phyloP scores from a whole-genome alignment of 2,113 vertebrate species.

The Cephalopterus ornatus region DNA sequence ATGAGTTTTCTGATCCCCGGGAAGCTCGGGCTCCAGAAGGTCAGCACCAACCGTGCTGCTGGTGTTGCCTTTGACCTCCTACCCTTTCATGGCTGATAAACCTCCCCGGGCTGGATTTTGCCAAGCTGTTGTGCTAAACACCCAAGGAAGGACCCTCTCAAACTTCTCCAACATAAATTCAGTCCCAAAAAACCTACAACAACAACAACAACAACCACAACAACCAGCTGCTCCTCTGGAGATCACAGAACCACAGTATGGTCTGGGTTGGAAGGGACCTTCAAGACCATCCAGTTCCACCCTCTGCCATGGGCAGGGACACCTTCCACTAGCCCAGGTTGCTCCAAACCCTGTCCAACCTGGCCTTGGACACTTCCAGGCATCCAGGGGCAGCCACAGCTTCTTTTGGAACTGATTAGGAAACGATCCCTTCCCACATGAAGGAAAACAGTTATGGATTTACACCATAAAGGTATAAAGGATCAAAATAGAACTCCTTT shows the following conservation, averaged over 20 bases:
- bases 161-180: not conserved
- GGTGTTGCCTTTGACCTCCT: not conserved
- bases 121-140: accelerated
- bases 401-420: not conserved
- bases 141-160: not conserved
- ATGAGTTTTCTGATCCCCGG: not conserved
- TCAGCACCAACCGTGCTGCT: accelerated
- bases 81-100: accelerated
- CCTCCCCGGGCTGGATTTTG: accelerated
- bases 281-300: accelerated
- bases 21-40: not conserved
- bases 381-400: not conserved
- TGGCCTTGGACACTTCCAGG: not conserved
- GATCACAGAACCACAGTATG: not conserved
- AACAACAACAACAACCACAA: not conserved
- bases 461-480: not conserved
- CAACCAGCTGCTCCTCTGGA: not conserved
- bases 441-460: not conserved
- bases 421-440: not conserved
- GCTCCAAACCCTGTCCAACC: not conserved
- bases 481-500: not conserved
- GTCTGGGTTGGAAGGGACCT: not conserved
- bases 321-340: accelerated
- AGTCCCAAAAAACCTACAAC: not conserved
- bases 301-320: too few species aligned